Evolutionary conservation across 2,113 vertebrate genomes (phyloP).

Genomic region (Corythornis madagascariensis): DNA sequence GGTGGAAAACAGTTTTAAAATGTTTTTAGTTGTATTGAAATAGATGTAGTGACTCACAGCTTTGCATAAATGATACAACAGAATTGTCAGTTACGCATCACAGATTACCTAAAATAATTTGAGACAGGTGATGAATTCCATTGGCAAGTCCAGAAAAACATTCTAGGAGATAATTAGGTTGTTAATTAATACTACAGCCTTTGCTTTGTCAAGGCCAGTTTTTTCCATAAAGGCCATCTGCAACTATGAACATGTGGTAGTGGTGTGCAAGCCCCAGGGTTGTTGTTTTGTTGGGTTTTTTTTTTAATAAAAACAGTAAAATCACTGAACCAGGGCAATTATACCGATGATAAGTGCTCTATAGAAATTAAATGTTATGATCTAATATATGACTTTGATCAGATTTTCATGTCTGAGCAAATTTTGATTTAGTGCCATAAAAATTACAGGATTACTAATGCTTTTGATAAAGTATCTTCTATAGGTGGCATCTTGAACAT

Average conservation of each 20-base stretch:
- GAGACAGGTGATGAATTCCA: neutral
- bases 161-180: neutral
- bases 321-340: neutral
- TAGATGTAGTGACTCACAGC: conserved; percentile 34
- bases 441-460: neutral
- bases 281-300: too few species aligned
- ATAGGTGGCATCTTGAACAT: neutral
- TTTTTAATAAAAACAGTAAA: neutral
- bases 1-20: neutral
- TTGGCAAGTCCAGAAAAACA: neutral
- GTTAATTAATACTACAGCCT: neutral
- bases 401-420: neutral
- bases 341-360: neutral
- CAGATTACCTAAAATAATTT: neutral
- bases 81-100: neutral
- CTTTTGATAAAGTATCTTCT: neutral
- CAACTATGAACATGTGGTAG: neutral
- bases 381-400: neutral
- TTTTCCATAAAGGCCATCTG: neutral
- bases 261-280: neutral
- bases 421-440: neutral
- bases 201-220: neutral
- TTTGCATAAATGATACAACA: neutral
- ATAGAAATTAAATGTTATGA: neutral
- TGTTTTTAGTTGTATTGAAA: neutral